Evolutionary conservation across 2,113 vertebrate species (phyloP).

Genomic region (Neotragus pygmaeus): DNA sequence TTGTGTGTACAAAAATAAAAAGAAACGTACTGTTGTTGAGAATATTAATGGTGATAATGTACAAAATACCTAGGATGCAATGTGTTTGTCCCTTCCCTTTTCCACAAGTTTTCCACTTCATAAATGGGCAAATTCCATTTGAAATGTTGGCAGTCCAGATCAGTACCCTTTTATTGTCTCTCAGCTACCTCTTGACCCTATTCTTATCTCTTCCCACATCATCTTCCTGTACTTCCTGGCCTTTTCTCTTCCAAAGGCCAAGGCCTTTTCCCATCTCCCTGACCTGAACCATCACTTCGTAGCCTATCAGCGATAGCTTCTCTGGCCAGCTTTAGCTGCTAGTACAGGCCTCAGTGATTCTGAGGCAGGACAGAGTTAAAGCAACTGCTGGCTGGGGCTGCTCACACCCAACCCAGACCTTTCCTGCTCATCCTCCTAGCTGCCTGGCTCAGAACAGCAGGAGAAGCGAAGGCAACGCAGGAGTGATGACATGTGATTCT

Average conservation of each 20-base stretch:
- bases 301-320: neutral
- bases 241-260: slow-evolving; percentile 28
- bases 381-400: neutral
- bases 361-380: neutral
- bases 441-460: neutral
- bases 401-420: neutral
- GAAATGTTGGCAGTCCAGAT: slow-evolving; percentile 14
- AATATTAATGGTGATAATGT: neutral
- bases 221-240: slow-evolving; percentile 53
- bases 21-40: neutral
- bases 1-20: neutral
- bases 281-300: neutral
- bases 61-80: neutral
- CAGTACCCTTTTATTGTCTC: neutral
- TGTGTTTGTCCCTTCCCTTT: neutral
- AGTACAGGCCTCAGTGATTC: neutral
- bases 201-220: slow-evolving; percentile 54
- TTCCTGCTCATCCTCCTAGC: neutral
- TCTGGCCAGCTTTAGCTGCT: neutral
- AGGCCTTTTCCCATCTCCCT: slow-evolving; percentile 34
- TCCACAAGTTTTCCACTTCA: slow-evolving; percentile 50
- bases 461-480: neutral
- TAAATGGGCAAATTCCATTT: slow-evolving; percentile 54
- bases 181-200: neutral
- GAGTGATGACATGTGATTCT: slow-evolving; percentile 45